These are phyloP conservation scores for Misgurnus anguillicaudatus DNA, from an alignment of 2,113 vertebrate species.

Conservation along the genomic window DNA sequence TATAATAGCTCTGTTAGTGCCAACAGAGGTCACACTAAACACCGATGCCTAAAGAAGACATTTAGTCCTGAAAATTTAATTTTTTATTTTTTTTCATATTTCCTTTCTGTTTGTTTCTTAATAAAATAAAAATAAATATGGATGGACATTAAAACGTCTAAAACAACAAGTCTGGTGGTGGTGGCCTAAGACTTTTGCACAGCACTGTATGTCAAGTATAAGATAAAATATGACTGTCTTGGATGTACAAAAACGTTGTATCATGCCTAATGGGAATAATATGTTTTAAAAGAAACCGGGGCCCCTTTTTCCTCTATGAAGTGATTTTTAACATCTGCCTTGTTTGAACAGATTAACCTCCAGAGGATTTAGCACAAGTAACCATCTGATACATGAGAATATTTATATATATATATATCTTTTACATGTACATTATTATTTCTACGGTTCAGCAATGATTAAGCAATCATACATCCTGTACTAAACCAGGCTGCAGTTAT, in stretches of 20 bases:
- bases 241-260: background rate
- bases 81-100: too few relatives aligned
- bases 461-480: background rate
- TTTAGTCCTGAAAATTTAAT: too few relatives aligned
- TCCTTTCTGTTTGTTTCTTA: too few relatives aligned
- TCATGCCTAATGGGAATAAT: background rate
- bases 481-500: background rate
- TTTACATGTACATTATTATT: background rate
- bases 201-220: background rate
- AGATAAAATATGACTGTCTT: constrained; percentile 3
- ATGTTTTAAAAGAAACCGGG: background rate
- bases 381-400: background rate
- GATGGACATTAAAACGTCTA: too few relatives aligned
- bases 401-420: background rate
- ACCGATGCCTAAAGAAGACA: too few relatives aligned
- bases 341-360: background rate
- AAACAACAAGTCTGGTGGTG: too few relatives aligned
- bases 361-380: background rate
- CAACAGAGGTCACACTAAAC: too few relatives aligned
- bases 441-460: background rate
- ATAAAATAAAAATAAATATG: too few relatives aligned
- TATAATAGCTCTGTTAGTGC: too few relatives aligned
- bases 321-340: background rate
- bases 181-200: too few relatives aligned
- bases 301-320: background rate